Percentiles rank a stretch among this genome's conserved stretches.
These are phyloP conservation scores for Trypoxylus dichotomus DNA, from an alignment of 1,140 invertebrate species.

Conservation along the genomic window DNA sequence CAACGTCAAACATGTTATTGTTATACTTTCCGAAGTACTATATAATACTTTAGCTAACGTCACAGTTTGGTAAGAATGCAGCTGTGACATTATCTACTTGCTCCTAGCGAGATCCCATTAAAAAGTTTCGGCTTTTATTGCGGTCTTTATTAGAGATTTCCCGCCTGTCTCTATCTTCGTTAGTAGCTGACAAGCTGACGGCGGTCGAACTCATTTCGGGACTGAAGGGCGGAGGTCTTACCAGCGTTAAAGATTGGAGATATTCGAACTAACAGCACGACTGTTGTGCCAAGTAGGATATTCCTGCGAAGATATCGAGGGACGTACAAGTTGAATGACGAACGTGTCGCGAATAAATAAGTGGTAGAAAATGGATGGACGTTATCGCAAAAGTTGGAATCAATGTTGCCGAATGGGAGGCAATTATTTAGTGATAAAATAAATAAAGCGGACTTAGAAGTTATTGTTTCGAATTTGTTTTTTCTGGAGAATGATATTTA, in stretches of 20 bases:
- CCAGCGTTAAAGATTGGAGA: not conserved
- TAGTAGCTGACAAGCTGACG: constrained; percentile 16
- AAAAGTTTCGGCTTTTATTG: constrained; percentile 15
- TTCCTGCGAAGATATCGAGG: not conserved
- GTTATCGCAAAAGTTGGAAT: not conserved
- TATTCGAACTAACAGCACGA: not conserved
- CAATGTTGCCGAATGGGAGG: not conserved
- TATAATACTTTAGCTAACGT: too few relatives aligned
- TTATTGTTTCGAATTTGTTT: too few relatives aligned
- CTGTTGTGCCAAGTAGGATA: not conserved
- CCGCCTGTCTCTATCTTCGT: not conserved
- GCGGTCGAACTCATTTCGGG: not conserved
- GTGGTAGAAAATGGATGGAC: not conserved
- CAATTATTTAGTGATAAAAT: too few relatives aligned
- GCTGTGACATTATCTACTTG: not conserved
- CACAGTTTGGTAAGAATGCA: too few relatives aligned
- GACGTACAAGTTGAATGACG: not conserved
- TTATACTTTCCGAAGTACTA: too few relatives aligned
- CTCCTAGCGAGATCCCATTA: not conserved
- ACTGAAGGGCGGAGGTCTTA: not conserved
- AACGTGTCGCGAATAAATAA: not conserved
- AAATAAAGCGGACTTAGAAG: too few relatives aligned
- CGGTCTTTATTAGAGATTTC: constrained; percentile 14
- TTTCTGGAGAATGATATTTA: too few relatives aligned
- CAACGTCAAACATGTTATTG: too few relatives aligned